Evolutionary conservation across 2,113 vertebrate genomes (phyloP), one percentile per base, ranked within the genome.

Genomic region (Megaceryle torquata): DNA sequence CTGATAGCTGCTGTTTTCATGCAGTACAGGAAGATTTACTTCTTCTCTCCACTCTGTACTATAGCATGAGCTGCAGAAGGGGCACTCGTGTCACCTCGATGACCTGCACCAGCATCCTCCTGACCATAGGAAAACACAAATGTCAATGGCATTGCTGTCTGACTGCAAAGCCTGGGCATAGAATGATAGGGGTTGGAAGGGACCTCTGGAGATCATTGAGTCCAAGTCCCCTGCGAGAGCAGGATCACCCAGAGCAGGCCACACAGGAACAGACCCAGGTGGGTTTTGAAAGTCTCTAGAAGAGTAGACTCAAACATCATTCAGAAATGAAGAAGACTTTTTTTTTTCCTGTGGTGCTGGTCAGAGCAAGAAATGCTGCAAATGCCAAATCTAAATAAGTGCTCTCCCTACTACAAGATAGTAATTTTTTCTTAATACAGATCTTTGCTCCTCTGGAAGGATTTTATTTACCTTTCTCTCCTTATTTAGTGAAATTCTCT

Each of bases 401-500:
- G 71, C 10, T 93, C 71, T 77, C 33, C 54, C 26, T 51, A 19
- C 25, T 46, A 59, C 37, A 86, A 80, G 31, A 41, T 26, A 69
- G 31, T 21, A 72, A 51, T 76, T 71, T 92, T 78, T 86, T 71
- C 70, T 88, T 82, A 33, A 64, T 91, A 86, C 37, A 65, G 39
- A 29, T 78, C n/a, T 78, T 91, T 93, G 15, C 33, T 86, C 22
- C 33, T 93, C 92, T 68, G 44, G 85, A 95, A 57, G 43, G 50
- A 44, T 12, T 80, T 90, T 81, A n/a, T 91, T 83, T 74, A 86
- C 69, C 35, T 59, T 61, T 8, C 60, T 81, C 60, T 92, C 48
- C 46, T 69, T 63, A 59, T 85, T 86, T 89, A 83, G 39, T 44
- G 72, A 75, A 81, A 81, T 81, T 67, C 26, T 59, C 26, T 69